Percentiles rank a stretch among this genome's conserved stretches.
phyloP scores from a whole-genome alignment of 2,888 invertebrate species.

The Tetheella fluctuosa region DNA sequence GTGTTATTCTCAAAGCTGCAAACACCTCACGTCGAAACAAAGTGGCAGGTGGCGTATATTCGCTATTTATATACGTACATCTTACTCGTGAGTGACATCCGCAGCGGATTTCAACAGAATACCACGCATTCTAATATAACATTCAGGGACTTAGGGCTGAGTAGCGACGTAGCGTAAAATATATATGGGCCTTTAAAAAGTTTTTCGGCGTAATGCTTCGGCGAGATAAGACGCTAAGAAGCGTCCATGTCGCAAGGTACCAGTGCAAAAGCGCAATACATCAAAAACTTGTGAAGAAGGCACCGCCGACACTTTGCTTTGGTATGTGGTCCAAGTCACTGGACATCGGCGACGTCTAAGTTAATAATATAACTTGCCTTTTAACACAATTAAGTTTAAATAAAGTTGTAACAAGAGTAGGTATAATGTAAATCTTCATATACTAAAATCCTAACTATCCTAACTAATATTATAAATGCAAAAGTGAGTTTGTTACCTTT shows the following conservation, averaged over 20 bases:
- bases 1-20: conserved; percentile 4
- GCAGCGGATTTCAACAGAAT: not conserved
- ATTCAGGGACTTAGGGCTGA: not conserved
- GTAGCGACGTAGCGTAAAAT: conserved; percentile 18
- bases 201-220: not conserved
- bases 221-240: conserved; percentile 14
- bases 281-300: conserved; percentile 18
- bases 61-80: not conserved
- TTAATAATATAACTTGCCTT: too few relatives aligned
- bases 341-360: not conserved
- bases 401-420: too few relatives aligned
- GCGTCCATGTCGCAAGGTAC: not conserved
- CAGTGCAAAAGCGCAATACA: conserved; percentile 21
- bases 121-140: not conserved
- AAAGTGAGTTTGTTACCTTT: too few relatives aligned
- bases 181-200: conserved; percentile 12
- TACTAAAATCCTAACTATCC: too few relatives aligned
- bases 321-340: not conserved
- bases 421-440: too few relatives aligned
- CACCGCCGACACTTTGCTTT: not conserved
- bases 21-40: not conserved
- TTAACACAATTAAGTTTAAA: too few relatives aligned
- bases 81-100: not conserved
- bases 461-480: too few relatives aligned
- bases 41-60: not conserved